phyloP scores from a whole-genome alignment of 1,140 invertebrate genomes.

The Eriocheir sinensis region DNA sequence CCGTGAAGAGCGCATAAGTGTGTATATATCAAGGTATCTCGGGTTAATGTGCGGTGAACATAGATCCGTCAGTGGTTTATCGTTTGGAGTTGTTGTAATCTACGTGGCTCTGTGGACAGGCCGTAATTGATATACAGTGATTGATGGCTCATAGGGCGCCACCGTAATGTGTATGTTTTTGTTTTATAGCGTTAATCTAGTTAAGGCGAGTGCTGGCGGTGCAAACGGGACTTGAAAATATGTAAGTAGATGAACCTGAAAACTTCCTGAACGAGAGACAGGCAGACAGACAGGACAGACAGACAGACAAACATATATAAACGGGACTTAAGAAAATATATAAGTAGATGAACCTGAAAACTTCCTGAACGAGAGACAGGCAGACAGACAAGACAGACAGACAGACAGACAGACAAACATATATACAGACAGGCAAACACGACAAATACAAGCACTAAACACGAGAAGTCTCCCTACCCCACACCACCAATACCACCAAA shows the following conservation, averaged over 20 bases:
- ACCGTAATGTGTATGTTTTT: too few relatives aligned
- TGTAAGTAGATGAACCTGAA: too few relatives aligned
- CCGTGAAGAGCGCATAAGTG: neutral
- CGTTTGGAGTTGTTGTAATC: neutral
- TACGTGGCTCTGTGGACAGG: neutral
- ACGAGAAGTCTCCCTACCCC: neutral
- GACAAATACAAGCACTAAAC: neutral
- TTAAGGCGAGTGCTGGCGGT: too few relatives aligned
- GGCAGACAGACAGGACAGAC: neutral
- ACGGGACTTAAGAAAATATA: neutral
- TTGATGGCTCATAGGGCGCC: neutral
- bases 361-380: neutral
- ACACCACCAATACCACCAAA: too few relatives aligned
- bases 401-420: too few relatives aligned
- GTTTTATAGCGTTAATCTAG: too few relatives aligned
- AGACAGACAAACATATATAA: neutral
- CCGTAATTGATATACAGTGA: neutral
- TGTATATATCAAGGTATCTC: neutral
- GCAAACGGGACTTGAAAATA: too few relatives aligned
- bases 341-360: too few relatives aligned
- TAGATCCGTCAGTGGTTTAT: neutral
- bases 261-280: neutral
- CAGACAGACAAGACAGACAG: neutral
- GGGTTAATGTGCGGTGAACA: neutral
- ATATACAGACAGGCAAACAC: too few relatives aligned